Percentiles rank a stretch among this genome's conserved stretches.
Conservation (phyloP, 2,113 vertebrate genomes). For the Origma solitaria region DNA sequence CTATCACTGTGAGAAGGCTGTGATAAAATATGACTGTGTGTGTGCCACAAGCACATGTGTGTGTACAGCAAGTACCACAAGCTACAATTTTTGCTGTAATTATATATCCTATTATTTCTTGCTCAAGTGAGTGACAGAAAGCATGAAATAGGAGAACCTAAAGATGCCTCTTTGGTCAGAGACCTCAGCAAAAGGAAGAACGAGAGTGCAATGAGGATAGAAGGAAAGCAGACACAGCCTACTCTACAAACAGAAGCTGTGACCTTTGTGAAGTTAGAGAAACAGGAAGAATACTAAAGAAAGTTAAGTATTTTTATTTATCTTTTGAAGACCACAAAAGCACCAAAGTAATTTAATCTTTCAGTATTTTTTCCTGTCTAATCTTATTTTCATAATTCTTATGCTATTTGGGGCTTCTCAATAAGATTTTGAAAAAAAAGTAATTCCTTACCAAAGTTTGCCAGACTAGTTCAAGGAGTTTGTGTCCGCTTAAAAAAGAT, state of each 20-base stretch:
- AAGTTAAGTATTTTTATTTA: not conserved
- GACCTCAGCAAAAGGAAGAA: not conserved
- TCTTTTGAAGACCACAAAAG: not conserved
- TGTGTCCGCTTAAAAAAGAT: not conserved
- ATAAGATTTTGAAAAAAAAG: not conserved
- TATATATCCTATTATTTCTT: not conserved
- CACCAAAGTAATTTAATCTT: not conserved
- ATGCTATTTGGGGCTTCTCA: not conserved
- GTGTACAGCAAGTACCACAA: not conserved
- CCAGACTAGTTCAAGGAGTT: not conserved
- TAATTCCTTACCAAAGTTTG: not conserved
- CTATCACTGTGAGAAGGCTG: not conserved
- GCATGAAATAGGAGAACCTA: not conserved
- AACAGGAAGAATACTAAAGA: not conserved
- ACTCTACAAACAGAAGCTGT: not conserved
- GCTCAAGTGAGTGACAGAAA: not conserved
- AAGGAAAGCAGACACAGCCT: not conserved
- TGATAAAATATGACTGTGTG: not conserved
- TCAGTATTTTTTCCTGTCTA: not conserved
- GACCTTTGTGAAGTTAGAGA: not conserved
- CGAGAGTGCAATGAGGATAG: not conserved
- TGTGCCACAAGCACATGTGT: accelerated
- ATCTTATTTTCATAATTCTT: slow-evolving; percentile 13
- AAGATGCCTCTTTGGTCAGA: not conserved
- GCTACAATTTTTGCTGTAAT: not conserved